Conservation (phyloP, 2,888 invertebrate species). For the Drosophila picticornis region DNA sequence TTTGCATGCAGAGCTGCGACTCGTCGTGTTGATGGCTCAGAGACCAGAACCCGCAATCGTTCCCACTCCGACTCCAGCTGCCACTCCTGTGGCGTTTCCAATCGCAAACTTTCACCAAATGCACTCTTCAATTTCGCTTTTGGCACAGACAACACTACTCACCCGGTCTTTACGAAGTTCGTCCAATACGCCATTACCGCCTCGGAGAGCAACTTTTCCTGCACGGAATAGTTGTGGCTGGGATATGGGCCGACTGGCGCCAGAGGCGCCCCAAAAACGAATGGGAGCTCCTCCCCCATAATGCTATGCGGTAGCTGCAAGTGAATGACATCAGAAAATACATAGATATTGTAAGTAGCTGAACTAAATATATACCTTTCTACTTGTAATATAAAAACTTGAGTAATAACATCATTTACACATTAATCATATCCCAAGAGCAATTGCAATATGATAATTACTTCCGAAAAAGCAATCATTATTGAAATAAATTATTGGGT, state of each 20-base stretch:
- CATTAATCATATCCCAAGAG: too few species aligned
- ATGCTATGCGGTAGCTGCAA: conserved; percentile 90
- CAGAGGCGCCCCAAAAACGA: conserved; percentile 94
- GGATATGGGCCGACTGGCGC: conserved; percentile 90
- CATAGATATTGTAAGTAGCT: background rate
- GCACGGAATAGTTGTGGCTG: conserved; percentile 89
- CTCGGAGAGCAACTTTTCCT: conserved; percentile 93
- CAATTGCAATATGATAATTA: background rate
- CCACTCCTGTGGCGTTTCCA: conserved; percentile 25
- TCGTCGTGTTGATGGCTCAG: conserved; percentile 53
- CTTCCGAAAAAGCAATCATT: background rate
- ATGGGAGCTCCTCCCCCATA: conserved; percentile 94
- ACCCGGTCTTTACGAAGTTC: conserved; percentile 96
- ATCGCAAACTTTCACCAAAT: conserved; percentile 65
- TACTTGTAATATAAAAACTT: conserved; percentile 4
- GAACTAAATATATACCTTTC: conserved; percentile 23
- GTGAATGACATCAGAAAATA: conserved; percentile 14
- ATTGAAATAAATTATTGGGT: background rate
- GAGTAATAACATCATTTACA: too few species aligned
- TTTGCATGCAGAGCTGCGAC: conserved; percentile 67
- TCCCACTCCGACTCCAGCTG: background rate
- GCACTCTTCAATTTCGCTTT: conserved; percentile 64
- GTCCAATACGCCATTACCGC: conserved; percentile 95
- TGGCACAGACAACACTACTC: conserved; percentile 82
- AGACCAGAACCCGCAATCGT: conserved; percentile 2